phyloP scores from a whole-genome alignment of 2,888 invertebrate genomes.

The Pristionchus maxplancki region DNA sequence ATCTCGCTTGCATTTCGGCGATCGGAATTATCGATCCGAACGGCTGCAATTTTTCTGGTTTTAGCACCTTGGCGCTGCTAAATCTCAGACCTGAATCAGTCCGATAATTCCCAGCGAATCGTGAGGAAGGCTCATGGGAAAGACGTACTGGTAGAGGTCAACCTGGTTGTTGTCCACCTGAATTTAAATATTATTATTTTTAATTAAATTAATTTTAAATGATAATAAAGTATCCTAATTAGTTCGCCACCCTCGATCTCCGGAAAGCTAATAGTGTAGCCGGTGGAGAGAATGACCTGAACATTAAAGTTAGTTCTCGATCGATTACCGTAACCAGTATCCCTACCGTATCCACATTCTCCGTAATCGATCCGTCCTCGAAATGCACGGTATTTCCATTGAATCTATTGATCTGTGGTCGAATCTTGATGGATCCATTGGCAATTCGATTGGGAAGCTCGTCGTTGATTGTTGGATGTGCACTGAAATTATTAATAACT shows the following conservation, averaged over 20 bases:
- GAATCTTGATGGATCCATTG: slow-evolving; percentile 68
- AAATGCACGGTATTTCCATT: slow-evolving; percentile 64
- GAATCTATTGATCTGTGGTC: slow-evolving; percentile 68
- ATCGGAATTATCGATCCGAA: slow-evolving; percentile 80
- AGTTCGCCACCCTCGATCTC: slow-evolving; percentile 75
- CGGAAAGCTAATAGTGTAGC: slow-evolving; percentile 79
- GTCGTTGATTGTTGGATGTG: slow-evolving; percentile 78
- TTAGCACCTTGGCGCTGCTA: neutral
- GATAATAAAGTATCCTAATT: slow-evolving; percentile 64
- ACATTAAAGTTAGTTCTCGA: neutral
- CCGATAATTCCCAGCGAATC: slow-evolving; percentile 80
- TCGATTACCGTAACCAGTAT: neutral
- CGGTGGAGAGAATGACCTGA: slow-evolving; percentile 79
- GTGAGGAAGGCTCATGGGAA: slow-evolving; percentile 77
- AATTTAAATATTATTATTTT: too few species aligned
- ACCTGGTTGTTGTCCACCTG: slow-evolving; percentile 61
- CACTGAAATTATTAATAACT: too few species aligned
- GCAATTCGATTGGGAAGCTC: slow-evolving; percentile 80
- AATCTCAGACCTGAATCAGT: slow-evolving; percentile 78
- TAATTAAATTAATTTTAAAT: neutral
- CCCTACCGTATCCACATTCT: slow-evolving; percentile 67
- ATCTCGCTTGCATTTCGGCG: slow-evolving; percentile 79
- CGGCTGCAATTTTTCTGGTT: slow-evolving; percentile 65
- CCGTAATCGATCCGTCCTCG: slow-evolving; percentile 66
- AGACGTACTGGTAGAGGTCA: slow-evolving; percentile 78